These are phyloP conservation scores for Apoda limacodes DNA, from an alignment of 2,888 invertebrate genomes.

Conservation along the genomic window DNA sequence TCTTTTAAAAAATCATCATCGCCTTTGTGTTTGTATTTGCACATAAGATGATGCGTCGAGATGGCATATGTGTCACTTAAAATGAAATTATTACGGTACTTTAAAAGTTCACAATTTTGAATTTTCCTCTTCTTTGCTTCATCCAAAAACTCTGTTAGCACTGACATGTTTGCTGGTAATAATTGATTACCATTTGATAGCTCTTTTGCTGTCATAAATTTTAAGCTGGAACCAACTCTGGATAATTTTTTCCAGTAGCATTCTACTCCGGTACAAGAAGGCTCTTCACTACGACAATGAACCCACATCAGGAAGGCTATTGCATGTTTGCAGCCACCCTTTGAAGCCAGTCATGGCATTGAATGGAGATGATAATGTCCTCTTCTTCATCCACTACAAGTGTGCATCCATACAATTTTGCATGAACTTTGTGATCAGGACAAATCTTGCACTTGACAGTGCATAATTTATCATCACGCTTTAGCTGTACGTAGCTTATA, in stretches of 20 bases:
- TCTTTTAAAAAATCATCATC: conserved; percentile 3
- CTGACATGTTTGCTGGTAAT: conserved; percentile 2
- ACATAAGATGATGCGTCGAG: not conserved
- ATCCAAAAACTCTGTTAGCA: conserved; percentile 7
- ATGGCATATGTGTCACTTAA: no score
- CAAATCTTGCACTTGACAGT: conserved; percentile 23
- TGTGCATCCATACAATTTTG: conserved; percentile 20
- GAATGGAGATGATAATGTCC: conserved; percentile 9
- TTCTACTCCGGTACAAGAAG: conserved; percentile 21
- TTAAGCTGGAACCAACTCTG: conserved; percentile 3
- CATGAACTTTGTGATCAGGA: conserved; percentile 26
- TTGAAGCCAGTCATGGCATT: conserved; percentile 26
- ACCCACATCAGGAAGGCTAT: conserved; percentile 28
- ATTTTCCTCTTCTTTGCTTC: conserved; percentile 6
- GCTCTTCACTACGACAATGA: conserved; percentile 29
- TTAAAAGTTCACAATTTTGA: not conserved
- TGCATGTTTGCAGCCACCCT: conserved; percentile 29
- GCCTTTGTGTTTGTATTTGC: not conserved
- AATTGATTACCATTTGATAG: no score
- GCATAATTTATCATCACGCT: conserved; percentile 20
- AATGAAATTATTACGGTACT: not conserved
- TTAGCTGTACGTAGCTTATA: conserved; percentile 23
- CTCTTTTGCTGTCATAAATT: no score
- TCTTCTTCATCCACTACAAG: conserved; percentile 23
- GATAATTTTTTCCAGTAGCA: conserved; percentile 26